Base-by-base conservation (phyloP, 2,797 vertebrate species). In the Sebastes oblongus region DNA sequence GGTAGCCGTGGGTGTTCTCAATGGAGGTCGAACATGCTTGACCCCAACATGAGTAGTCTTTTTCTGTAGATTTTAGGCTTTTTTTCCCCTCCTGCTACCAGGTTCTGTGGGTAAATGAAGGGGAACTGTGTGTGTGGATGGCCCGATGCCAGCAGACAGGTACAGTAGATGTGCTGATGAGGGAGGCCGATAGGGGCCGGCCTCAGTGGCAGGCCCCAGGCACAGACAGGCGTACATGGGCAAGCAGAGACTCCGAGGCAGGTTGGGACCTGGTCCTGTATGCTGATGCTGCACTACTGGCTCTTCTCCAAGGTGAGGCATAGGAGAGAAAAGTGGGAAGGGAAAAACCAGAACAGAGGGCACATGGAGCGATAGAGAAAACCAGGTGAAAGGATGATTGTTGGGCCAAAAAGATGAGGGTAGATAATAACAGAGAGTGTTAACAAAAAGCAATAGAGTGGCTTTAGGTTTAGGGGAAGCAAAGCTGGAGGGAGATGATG, bases 211-310 rank as follows among this genome's bases (percentile, higher is more conserved):
- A 84, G 90, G 91, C 89, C 88, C 54, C 67, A 59, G 86, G 83
- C 86, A 60, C 78, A 91, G 88, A 86, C 84, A 88, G 87, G 77
- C 83, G 11, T 69, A 85, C 84, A 77, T 16, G 66, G 87, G 94
- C 94, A 87, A 90, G 95, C 94, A 46, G 80, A 95, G 95, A 94
- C 92, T 85, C 92, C 78, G 60, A 24, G 95, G 90, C 96, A 94
- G 95, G 96, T 96, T 90, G n/a, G 90, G 93, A 92, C 96, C 94
- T 96, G 96, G 95, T 87, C 70, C 82, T 81, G 78, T 88, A 50
- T 77, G 90, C 88, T 86, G 90, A 83, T 88, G 81, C 87, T 90
- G 86, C 88, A 82, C 55, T 36, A 5, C 64, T 90, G 92, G 91
- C 88, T 74, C 27, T 5, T 24, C 56, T 88, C 83, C 84, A 92